A percentile compares a stretch with the other conserved stretches of the same genome.
phyloP scores from a whole-genome alignment of 1,140 invertebrate genomes.

The Penaeus chinensis region DNA sequence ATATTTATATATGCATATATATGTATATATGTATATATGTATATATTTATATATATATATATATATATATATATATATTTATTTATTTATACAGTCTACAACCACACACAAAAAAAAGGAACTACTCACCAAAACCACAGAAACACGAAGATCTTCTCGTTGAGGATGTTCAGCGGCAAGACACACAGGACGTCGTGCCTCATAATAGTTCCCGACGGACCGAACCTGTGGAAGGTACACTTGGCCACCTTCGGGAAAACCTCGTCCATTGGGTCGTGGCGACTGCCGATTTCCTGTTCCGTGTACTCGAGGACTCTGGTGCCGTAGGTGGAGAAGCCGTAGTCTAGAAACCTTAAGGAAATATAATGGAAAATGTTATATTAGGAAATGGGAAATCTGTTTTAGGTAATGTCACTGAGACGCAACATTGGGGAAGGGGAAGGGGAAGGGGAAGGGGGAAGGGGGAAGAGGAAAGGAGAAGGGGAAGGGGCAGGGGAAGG shows the following conservation, averaged over 20 bases:
- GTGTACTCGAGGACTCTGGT: slow-evolving; percentile 83
- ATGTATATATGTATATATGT: too few relatives aligned
- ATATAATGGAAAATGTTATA: not conserved
- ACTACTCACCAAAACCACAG: slow-evolving; percentile 88
- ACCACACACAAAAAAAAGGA: not conserved
- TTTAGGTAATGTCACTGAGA: not conserved
- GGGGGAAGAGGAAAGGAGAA: too few relatives aligned
- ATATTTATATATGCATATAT: too few relatives aligned
- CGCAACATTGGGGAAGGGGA: too few relatives aligned
- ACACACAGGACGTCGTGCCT: slow-evolving; percentile 91
- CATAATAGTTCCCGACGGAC: slow-evolving; percentile 84
- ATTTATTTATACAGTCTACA: not conserved
- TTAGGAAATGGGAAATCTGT: not conserved
- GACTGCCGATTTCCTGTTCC: slow-evolving; percentile 86
- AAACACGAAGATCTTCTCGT: slow-evolving; percentile 95
- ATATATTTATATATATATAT: too few relatives aligned
- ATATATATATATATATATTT: too few relatives aligned
- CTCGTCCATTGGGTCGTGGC: slow-evolving; percentile 84
- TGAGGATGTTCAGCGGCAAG: slow-evolving; percentile 89
- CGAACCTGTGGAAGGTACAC: slow-evolving; percentile 73
- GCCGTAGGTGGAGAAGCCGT: slow-evolving; percentile 85
- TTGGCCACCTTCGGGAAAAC: slow-evolving; percentile 93
- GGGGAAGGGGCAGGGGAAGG: too few relatives aligned
- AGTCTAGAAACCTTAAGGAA: slow-evolving; percentile 67
- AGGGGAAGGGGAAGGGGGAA: too few relatives aligned